Percentiles rank a stretch among this genome's conserved stretches.
Evolutionary conservation across 2,888 invertebrate genomes (phyloP).

Genomic region (Trachelus stipa): DNA sequence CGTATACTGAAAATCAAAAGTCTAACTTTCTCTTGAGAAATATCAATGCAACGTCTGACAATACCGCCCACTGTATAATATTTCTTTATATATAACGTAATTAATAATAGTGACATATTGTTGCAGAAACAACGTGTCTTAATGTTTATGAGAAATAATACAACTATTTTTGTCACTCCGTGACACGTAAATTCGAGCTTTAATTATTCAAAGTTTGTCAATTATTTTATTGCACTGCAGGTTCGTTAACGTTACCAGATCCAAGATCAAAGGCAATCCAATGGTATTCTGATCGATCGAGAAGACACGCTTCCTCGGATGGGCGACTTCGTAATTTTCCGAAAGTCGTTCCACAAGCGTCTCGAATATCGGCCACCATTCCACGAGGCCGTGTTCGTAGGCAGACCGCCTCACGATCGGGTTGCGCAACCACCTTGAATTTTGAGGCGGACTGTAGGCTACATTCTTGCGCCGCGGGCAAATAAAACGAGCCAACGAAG

Average conservation of each 20-base stretch:
- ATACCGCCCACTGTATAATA: neutral
- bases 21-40: neutral
- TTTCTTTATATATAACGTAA: neutral
- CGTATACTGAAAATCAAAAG: neutral
- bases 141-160: neutral
- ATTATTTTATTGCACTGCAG: neutral
- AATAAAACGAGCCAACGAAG: constrained; percentile 64
- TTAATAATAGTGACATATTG: neutral
- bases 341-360: neutral
- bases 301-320: neutral
- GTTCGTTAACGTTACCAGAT: neutral
- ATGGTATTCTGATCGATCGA: neutral
- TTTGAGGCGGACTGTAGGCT: constrained; percentile 65
- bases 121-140: neutral
- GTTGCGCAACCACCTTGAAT: constrained; percentile 62
- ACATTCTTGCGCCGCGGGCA: constrained; percentile 65
- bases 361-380: neutral
- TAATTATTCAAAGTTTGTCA: neutral
- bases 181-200: neutral
- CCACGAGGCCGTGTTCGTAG: constrained; percentile 14
- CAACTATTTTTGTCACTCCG: neutral
- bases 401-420: constrained; percentile 35
- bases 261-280: neutral
- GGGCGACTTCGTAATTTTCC: neutral
- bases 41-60: neutral